phyloP scores from a whole-genome alignment of 2,113 vertebrate species.

The Anser cygnoides region DNA sequence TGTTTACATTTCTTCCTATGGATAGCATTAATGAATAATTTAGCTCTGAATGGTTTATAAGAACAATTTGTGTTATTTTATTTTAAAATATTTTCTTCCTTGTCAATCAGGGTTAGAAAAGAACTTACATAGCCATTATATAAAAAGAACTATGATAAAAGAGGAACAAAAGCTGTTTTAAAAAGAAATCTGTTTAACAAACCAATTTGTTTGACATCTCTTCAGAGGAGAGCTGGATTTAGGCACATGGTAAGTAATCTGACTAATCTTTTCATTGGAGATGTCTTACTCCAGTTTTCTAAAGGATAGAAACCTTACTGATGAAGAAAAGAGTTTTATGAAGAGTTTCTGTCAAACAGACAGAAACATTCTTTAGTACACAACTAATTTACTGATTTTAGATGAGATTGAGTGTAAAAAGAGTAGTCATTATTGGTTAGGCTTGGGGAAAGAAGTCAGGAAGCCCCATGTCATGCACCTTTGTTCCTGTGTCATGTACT shows the following conservation, averaged over 20 bases:
- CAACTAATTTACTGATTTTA: background rate
- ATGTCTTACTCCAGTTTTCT: background rate
- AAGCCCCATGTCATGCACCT: background rate
- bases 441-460: background rate
- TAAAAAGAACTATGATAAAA: background rate
- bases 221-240: background rate
- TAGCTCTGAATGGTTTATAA: conserved; percentile 1
- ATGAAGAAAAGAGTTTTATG: background rate
- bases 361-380: background rate
- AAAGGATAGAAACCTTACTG: background rate
- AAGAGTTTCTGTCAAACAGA: background rate
- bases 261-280: background rate
- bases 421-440: background rate
- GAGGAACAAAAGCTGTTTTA: background rate
- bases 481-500: background rate
- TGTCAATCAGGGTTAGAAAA: background rate
- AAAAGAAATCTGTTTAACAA: background rate
- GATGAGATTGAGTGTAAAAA: background rate
- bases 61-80: conserved; percentile 6
- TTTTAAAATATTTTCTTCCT: conserved; percentile 28
- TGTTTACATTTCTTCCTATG: conserved; percentile 5
- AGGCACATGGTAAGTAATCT: background rate
- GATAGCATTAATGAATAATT: conserved; percentile 37
- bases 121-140: background rate
- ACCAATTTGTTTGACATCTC: background rate